Base-by-base conservation (phyloP, 2,113 vertebrate species). In the Corydoras maculifer region DNA sequence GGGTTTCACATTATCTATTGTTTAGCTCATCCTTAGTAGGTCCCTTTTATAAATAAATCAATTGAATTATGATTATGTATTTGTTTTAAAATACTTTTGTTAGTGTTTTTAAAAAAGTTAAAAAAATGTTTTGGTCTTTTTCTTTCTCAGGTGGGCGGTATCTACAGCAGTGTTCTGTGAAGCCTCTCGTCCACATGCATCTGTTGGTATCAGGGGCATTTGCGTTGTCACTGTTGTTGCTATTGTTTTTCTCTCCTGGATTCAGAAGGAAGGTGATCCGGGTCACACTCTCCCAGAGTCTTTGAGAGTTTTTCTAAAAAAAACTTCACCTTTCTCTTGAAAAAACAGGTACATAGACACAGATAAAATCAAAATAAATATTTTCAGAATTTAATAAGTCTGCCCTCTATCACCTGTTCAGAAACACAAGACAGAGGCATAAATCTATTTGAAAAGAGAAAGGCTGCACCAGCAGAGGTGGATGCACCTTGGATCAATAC, bases 181-280 rank as follows among this genome's bases (percentile, higher is more conserved):
- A 82, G 78, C 78, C 7, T 4, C 72, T 75, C 18, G 79, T 84
- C n/a, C 82, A 81, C 5, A 71, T 84, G 12, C 82, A 81, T 74
- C 73, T 84, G 67, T 12, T 84, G 59, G 82, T 82, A 51, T 72
- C 63, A 3, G 82, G 82, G 30, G 76, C 48, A 11, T 82, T 82
- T 55, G 48, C 73, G 0, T 5, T 80, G 2, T 13, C n/a, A 10
- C 60, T 82, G 11, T 32, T 53, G 0, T 2, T 82, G 58, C 25
- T 81, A 32, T 80, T 81, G 30, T n/a, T n/a, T 82, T 77, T 32
- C 76, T 84, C 51, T 81, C 80, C 29, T 78, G 77, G 8, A n/a
- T 74, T 2, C 73, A 74, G 57, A 60, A 77, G 59, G 62, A 58
- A 1, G 82, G 1, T 14, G 49, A 14, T 15, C 58, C 29, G 58